Evolutionary conservation across 2,113 vertebrate genomes (phyloP), one percentile per base, ranked within the genome.

Genomic region (human (Homo sapiens)): DNA sequence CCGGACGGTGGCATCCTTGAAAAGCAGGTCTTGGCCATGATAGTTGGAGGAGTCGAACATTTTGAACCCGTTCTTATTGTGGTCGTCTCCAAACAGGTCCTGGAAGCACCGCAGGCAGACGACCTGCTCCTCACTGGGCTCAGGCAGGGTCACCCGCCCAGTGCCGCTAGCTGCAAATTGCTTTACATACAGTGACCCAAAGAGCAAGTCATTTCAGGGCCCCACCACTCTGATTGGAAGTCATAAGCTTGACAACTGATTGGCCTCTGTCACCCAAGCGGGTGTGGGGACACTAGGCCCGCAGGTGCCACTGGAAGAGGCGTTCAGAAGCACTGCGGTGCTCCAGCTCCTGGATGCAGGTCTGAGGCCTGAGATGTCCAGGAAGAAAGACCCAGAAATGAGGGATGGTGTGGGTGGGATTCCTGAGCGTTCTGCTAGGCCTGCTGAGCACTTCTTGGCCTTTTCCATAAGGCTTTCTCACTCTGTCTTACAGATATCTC

Each of bases 11-110:
- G 99, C 99, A 97, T 99, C 99, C 96, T 99, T 99, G 98, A 99
- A 99, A 92, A 99, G 98, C 92, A 99, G 98, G 97, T 99, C 99
- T 83, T 98, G 98, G 85, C 99, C 99, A 0, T 95, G 45, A 87
- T 99, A 99, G 52, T 40, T 1, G 85, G 98, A 98, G 4, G 99
- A 99, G 98, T 99, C 99, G 83, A 99, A 99, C 99, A 99, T 99
- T 98, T 96, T 98, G 98, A 99, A 99, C 55, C 75, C 99, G 8
- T 98, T 96, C 97, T 0, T 72, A 55, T 98, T 92, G 97, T 94
- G 96, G 92, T 98, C 98, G 0, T 98, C 98, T 88, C 99, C 99
- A 95, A 99, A 99, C 94, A 99, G 99, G 40, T 38, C 98, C 99
- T 99, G 94, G 92, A 98, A 98, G 93, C 1, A 96, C 32, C 92